Evolutionary conservation across 2,113 vertebrate species (phyloP), one percentile per base, ranked within the genome.

Genomic region (Euleptes europaea): DNA sequence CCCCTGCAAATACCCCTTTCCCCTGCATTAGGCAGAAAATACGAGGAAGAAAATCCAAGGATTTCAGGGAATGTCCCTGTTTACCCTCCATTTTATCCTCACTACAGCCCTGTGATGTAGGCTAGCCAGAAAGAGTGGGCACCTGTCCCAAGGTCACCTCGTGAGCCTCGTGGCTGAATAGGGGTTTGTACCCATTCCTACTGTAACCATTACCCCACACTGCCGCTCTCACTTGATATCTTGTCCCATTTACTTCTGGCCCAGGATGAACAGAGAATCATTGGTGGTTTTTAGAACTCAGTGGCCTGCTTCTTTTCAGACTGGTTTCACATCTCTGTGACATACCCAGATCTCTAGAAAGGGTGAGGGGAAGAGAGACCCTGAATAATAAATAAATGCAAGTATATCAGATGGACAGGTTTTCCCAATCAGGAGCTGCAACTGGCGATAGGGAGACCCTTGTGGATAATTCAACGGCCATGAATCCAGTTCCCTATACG

Each of bases 341-440:
- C 3, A 31, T n/a, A 51, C 19, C n/a, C 44, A 49, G 2, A 17
- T 47, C 10, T 70, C 17, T 51, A 44, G 12, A 69, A 70, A 14
- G 26, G 15, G 69, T 4, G 19, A 15, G 19, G 33, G 0, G 31
- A 0, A 0, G 44, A 0, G 0, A 63, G 60, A 63, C 23, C 13
- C 31, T 63, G 38, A 38, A 78, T 85, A n/a, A n/a, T 66, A 54
- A 85, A 63, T 63, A 73, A 49, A 49, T 9, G 12, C 49, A 65
- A 31, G 70, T 19, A n/a, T 40, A 63, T 38, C 82, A 84, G 19
- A 0, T 60, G 1, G 82, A 65, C 77, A 78, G 1, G 7, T 11
- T 57, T 19, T 49, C 79, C 49, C 5, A 9, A 40, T 51, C 47
- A 67, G 83, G 42, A 81, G 9, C 14, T 5, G 31, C 0, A 31